These are phyloP conservation scores for Elanoides forficatus DNA, from an alignment of 2,113 vertebrate species.

Conservation along the genomic window DNA sequence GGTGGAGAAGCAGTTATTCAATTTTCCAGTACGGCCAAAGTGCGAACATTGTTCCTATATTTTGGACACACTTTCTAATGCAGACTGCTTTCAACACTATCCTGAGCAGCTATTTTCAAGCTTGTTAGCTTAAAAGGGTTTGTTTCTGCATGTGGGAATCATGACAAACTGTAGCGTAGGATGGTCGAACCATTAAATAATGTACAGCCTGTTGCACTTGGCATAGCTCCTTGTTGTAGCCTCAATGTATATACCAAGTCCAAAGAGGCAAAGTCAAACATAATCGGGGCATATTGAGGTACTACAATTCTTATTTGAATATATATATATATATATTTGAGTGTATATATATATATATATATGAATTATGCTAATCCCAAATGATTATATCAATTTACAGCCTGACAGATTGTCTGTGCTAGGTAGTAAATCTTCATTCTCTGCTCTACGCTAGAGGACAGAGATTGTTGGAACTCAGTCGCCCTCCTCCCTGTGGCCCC, in stretches of 20 bases:
- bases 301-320: not conserved
- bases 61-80: not conserved
- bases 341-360: fast-evolving
- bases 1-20: not conserved
- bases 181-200: not conserved
- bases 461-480: not conserved
- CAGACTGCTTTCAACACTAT: not conserved
- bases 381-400: not conserved
- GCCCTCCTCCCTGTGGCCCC: fast-evolving
- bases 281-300: fast-evolving
- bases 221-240: not conserved
- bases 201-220: not conserved
- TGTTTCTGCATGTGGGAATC: not conserved
- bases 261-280: not conserved
- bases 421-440: not conserved
- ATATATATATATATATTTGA: fast-evolving
- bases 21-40: not conserved
- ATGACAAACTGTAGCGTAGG: not conserved
- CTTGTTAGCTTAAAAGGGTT: not conserved
- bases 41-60: not conserved
- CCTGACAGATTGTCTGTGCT: not conserved
- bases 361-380: not conserved
- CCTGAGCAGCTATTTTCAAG: not conserved
- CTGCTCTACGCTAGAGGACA: fast-evolving
- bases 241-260: not conserved